Percentiles rank a stretch among this genome's conserved stretches.
phyloP scores from a whole-genome alignment of 1,140 invertebrate species.

The Caenorhabditis inopinata region DNA sequence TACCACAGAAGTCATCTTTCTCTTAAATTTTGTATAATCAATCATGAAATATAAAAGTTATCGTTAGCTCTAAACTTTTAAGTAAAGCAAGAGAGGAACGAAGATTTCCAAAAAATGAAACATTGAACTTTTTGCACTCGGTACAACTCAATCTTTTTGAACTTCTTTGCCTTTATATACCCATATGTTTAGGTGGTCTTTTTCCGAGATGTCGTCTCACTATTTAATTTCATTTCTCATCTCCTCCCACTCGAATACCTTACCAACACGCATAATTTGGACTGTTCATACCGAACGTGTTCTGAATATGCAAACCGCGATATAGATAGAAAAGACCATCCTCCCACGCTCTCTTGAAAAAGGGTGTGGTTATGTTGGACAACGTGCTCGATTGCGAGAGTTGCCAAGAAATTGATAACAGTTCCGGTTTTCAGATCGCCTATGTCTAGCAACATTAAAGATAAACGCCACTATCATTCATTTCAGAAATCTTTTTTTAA shows the following conservation, averaged over 20 bases:
- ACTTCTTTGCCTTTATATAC: too few relatives aligned
- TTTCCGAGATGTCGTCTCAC: slow-evolving; percentile 1
- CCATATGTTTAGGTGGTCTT: too few relatives aligned
- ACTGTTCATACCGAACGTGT: slow-evolving; percentile 6
- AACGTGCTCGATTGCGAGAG: not conserved
- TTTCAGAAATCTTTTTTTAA: slow-evolving; percentile 18
- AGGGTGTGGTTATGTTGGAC: slow-evolving; percentile 14
- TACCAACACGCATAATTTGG: not conserved
- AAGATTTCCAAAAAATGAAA: too few relatives aligned
- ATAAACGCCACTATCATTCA: not conserved
- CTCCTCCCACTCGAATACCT: slow-evolving; percentile 23
- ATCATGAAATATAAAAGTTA: too few relatives aligned
- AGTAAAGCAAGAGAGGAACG: too few relatives aligned
- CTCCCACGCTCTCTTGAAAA: not conserved
- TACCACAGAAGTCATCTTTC: too few relatives aligned
- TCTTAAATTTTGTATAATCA: too few relatives aligned
- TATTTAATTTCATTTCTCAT: not conserved
- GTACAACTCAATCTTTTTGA: too few relatives aligned
- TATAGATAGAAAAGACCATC: slow-evolving; percentile 22
- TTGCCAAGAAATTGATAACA: not conserved
- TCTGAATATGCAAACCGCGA: slow-evolving; percentile 24
- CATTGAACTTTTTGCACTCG: too few relatives aligned
- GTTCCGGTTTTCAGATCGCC: slow-evolving; percentile 3
- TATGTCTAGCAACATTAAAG: not conserved
- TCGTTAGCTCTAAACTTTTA: too few relatives aligned